Evolutionary conservation across 1,140 invertebrate genomes (phyloP), one percentile per base, ranked within the genome.

Genomic region (Daktulosphaira vitifoliae): DNA sequence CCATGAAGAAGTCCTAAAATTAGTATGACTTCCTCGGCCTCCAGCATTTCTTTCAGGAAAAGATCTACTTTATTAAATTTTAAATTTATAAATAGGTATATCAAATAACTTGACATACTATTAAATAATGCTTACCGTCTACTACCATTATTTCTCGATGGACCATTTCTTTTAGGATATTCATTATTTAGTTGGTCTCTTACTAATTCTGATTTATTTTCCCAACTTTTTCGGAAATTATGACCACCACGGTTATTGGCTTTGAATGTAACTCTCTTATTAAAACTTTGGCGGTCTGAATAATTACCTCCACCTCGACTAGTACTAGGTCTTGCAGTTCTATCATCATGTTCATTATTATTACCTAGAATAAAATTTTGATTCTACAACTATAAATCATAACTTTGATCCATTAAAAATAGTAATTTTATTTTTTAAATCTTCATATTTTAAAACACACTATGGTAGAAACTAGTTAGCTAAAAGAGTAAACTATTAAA

Each of bases 211-310:
- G 51, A 37, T 53, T 39, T 53, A 23, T 20, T 39, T 1, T 53
- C 51, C 51, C 51, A 53, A 22, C 51, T 53, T 53, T 53, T 53
- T 37, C 51, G 51, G 37, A 53, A 38, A 11, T 38, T 1, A 18
- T 53, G 33, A 7, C 33, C 33, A 20, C 51, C 33, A n/a, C 51
- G 33, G 5, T 53, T 39, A 5, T 53, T 53, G 18, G 51, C 51
- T 53, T 53, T 53, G 13, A 53, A 53, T 20, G 51, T 53, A 9
- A 53, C 51, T 15, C 37, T 53, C 20, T 53, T 53, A 38, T 38
- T 53, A 38, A 23, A 53, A 53, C 33, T 18, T n/a, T 53, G 33
- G 13, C 18, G 51, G 37, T 53, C 33, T 38, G 33, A 38, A 22
- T 39, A 53, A n/a, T n/a, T n/a, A 33, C 29, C 29, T 23, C 33